phyloP scores from a whole-genome alignment of 2,113 vertebrate species.

The Phasianus colchicus region DNA sequence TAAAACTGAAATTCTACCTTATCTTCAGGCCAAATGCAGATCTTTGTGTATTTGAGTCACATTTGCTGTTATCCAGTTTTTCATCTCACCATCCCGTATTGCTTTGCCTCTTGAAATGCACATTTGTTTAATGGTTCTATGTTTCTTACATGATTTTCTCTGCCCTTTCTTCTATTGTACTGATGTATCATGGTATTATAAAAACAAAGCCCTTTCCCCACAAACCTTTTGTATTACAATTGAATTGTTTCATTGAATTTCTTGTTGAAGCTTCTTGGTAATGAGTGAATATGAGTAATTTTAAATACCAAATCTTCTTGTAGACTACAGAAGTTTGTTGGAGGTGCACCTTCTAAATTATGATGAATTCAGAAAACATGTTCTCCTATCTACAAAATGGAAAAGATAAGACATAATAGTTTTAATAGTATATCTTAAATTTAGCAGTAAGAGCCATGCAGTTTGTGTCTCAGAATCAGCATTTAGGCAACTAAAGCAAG shows the following conservation, averaged over 20 bases:
- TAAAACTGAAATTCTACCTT: not conserved
- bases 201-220: not conserved
- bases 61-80: not conserved
- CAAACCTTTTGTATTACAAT: not conserved
- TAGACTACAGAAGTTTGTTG: not conserved
- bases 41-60: not conserved
- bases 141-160: not conserved
- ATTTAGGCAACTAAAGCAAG: not conserved
- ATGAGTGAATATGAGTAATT: not conserved
- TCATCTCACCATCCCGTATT: not conserved
- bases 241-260: not conserved
- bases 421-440: not conserved
- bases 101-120: not conserved
- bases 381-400: not conserved
- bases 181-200: not conserved
- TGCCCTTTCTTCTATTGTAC: not conserved
- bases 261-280: not conserved
- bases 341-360: not conserved
- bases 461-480: not conserved
- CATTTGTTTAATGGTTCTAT: fast-evolving
- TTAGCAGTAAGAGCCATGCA: not conserved
- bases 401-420: fast-evolving
- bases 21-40: not conserved
- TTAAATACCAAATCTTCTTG: not conserved
- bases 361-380: not conserved